Evolutionary conservation across 2,797 vertebrate species (phyloP).

Genomic region (Anisognathus igniventris): DNA sequence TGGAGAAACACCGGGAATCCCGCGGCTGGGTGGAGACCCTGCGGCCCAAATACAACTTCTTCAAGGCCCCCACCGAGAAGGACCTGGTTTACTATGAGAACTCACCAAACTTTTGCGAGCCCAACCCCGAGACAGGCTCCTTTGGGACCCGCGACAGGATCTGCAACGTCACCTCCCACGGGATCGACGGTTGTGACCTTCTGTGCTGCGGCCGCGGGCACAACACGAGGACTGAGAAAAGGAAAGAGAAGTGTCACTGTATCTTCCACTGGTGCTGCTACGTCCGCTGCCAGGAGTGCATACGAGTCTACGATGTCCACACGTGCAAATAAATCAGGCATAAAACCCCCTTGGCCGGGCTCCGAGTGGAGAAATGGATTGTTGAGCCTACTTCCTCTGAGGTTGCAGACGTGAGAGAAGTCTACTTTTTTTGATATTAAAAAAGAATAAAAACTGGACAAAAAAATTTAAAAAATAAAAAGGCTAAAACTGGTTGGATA

Average conservation of each 20-base stretch:
- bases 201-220: constrained; percentile 96
- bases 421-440: constrained; percentile 40
- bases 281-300: constrained; percentile 96
- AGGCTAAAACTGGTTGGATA: constrained; percentile 59
- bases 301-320: constrained; percentile 91
- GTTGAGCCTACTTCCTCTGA: constrained; percentile 52
- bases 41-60: constrained; percentile 91
- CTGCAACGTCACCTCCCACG: constrained; percentile 94
- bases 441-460: constrained; percentile 25
- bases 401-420: constrained; percentile 39
- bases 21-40: constrained; percentile 98
- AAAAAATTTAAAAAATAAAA: background rate
- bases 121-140: constrained; percentile 92
- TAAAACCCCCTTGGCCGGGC: background rate
- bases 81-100: constrained; percentile 96
- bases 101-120: constrained; percentile 97
- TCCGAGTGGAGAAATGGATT: constrained; percentile 14
- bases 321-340: constrained; percentile 87
- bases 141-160: constrained; percentile 92
- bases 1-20: constrained; percentile 95
- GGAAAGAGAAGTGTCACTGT: constrained; percentile 95
- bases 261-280: constrained; percentile 99
- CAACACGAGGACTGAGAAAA: constrained; percentile 91
- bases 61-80: constrained; percentile 92
- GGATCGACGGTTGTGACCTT: constrained; percentile 96